Evolutionary conservation across 2,113 vertebrate species (phyloP).

Genomic region (Tiliqua scincoides): DNA sequence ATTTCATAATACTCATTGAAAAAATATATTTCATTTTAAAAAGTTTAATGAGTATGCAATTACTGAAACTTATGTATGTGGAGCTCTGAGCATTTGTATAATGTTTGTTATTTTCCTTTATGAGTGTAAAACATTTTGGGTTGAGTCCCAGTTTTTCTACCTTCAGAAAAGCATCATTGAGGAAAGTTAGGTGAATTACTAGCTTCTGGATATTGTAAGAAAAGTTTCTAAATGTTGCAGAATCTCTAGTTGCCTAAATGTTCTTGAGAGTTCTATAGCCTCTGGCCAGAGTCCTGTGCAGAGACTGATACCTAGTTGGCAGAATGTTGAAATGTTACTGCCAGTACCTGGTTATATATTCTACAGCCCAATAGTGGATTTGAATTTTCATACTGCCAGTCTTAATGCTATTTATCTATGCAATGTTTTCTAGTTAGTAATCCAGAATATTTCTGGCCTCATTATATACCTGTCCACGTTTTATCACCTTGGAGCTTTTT

Average conservation of each 20-base stretch:
- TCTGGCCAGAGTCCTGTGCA: neutral
- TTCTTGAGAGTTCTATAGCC: neutral
- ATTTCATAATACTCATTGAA: slow-evolving; percentile 30
- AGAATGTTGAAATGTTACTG: neutral
- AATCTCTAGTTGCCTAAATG: neutral
- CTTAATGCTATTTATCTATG: neutral
- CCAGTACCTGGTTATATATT: neutral
- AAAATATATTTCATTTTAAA: neutral
- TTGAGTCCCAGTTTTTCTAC: neutral
- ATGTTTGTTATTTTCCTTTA: neutral
- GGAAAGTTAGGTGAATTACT: neutral
- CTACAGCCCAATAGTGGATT: neutral
- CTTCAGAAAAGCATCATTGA: neutral
- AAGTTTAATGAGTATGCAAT: neutral
- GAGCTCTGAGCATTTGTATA: neutral
- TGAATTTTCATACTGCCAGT: neutral
- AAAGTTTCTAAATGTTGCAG: neutral
- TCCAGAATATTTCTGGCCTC: neutral
- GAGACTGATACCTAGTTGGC: neutral
- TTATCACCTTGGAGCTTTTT: neutral
- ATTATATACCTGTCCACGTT: neutral
- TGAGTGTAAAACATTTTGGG: neutral
- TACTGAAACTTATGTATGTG: neutral
- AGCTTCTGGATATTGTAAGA: neutral
- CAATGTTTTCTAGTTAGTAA: neutral